Evolutionary conservation across 1,140 invertebrate genomes (phyloP), one percentile per base, ranked within the genome.

Genomic region (Cyclargus thomasi): DNA sequence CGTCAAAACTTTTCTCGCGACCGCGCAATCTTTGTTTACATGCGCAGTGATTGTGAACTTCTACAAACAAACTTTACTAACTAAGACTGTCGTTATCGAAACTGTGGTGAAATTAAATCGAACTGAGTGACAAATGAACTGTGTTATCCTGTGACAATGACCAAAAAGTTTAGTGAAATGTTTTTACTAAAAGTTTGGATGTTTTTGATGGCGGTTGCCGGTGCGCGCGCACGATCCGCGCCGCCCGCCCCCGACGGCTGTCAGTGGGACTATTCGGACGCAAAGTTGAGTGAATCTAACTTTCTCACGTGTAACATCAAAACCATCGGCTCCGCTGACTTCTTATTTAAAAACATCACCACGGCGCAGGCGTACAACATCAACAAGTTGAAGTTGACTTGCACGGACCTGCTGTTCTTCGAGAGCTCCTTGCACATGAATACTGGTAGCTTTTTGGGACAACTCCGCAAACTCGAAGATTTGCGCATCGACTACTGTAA

Each of bases 401-500:
- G 96, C 85, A 96, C 94, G 77, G 95, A 96, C 89, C 92, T 94
- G 69, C 87, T 95, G 65, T 95, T 96, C 89, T 95, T 95, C 82
- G 95, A 96, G 88, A 95, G 94, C 78, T 93, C 94, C 55, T 84
- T 96, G 22, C 94, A 95, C 73, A 87, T 91, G 75, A 92, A 91
- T 71, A 91, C 92, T n/a, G 91, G 92, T 53, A 92, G 92, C 70
- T 95, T 96, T 83, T 89, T 95, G 62, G 92, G 93, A 64, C 91
- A 93, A 67, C 79, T 91, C 70, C 76, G 88, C 66, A 88, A 90
- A 77, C 91, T 96, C 69, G 92, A 93, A 63, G 92, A 94, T 67
- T 88, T 97, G 70, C 91, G 93, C 78, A 93, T 97, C 74, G 95
- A 96, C 72, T 93, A 93, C 74, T 97, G 96, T 84, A 96, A 96